phyloP scores from a whole-genome alignment of 2,888 invertebrate species.

The Melinaea marsaeus region DNA sequence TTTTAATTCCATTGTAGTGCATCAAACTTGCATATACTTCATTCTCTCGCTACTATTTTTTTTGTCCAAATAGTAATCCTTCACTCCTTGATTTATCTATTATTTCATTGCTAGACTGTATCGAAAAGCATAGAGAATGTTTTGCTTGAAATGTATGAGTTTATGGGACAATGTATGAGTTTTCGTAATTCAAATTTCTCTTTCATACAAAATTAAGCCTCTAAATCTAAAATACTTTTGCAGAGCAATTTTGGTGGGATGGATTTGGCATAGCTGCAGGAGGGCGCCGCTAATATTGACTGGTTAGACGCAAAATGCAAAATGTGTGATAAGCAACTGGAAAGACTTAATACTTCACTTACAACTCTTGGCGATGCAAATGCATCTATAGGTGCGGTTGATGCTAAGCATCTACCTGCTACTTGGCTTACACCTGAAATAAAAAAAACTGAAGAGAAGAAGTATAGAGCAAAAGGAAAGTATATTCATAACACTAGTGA shows the following conservation, averaged over 20 bases:
- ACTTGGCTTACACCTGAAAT: constrained; percentile 2
- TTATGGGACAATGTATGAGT: too few relatives aligned
- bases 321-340: too few relatives aligned
- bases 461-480: neutral
- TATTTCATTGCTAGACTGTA: too few relatives aligned
- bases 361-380: neutral
- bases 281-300: neutral
- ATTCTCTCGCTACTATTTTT: too few relatives aligned
- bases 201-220: neutral
- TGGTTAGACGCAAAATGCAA: neutral
- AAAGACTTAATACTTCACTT: neutral
- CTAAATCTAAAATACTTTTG: neutral
- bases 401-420: neutral
- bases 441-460: neutral
- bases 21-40: too few relatives aligned
- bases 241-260: constrained; percentile 7
- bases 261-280: neutral
- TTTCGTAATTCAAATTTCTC: too few relatives aligned
- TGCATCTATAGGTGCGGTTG: neutral
- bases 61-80: too few relatives aligned
- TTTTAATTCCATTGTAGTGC: too few relatives aligned
- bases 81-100: too few relatives aligned
- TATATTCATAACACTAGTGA: neutral
- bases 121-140: too few relatives aligned
- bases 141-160: too few relatives aligned